phyloP scores from a whole-genome alignment of 2,113 vertebrate species.

The Hydropotes inermis region DNA sequence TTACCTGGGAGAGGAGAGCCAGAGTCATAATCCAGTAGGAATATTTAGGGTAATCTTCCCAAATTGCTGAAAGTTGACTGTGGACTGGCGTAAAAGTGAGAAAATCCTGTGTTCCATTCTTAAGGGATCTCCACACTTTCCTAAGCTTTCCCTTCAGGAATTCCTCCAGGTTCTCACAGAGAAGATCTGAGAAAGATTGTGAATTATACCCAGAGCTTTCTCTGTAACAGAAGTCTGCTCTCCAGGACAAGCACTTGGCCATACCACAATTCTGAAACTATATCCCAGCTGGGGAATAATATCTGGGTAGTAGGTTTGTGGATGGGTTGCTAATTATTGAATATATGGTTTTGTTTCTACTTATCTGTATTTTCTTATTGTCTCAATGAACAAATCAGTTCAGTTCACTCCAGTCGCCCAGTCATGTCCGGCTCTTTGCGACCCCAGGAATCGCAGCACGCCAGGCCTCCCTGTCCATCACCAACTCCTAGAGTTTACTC shows the following conservation, averaged over 20 bases:
- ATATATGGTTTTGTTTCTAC: neutral
- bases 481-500: too few species aligned
- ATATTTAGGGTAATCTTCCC: neutral
- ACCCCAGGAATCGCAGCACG: too few species aligned
- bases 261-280: neutral
- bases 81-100: neutral
- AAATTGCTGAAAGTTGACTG: neutral
- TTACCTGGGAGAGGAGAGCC: neutral
- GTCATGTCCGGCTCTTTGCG: too few species aligned
- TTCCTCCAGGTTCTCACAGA: neutral
- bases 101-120: neutral
- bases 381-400: neutral
- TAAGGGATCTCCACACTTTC: neutral
- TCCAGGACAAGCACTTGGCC: neutral
- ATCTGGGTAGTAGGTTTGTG: neutral
- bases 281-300: neutral
- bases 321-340: neutral
- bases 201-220: neutral
- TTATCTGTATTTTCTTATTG: neutral
- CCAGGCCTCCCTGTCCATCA: too few species aligned
- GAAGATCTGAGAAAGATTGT: neutral
- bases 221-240: neutral
- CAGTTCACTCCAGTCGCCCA: too few species aligned
- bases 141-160: neutral
- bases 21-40: neutral